Conservation (phyloP, 2,888 invertebrate genomes). For the Fragum fragum region DNA sequence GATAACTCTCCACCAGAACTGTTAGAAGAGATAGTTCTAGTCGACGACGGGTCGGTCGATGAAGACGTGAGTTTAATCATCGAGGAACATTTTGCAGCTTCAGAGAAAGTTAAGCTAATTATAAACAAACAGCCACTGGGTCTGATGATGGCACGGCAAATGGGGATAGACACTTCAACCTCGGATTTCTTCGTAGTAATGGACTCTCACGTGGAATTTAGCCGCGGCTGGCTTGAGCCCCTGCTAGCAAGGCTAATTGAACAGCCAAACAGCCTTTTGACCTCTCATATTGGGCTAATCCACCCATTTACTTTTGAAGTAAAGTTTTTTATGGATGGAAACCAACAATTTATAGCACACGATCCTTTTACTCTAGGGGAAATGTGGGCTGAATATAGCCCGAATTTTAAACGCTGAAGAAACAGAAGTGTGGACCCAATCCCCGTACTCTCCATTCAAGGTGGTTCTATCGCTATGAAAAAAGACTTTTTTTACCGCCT, state of each 20-base stretch:
- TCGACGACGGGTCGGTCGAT: conserved; percentile 63
- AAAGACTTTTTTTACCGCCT: conserved; percentile 60
- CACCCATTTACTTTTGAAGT: conserved; percentile 41
- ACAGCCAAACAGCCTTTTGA: conserved; percentile 58
- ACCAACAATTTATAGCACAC: conserved; percentile 24
- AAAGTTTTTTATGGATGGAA: background rate
- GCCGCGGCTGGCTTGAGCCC: conserved; percentile 68
- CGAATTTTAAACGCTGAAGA: conserved; percentile 31
- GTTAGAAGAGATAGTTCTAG: conserved; percentile 62
- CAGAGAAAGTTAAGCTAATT: conserved; percentile 50
- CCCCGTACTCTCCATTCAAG: conserved; percentile 50
- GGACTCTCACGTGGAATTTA: conserved; percentile 68
- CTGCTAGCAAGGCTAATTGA: conserved; percentile 52
- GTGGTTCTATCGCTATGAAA: conserved; percentile 58
- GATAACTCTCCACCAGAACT: conserved; percentile 52
- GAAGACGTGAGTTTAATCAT: conserved; percentile 23
- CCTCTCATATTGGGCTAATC: conserved; percentile 59
- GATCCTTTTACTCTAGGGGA: conserved; percentile 49
- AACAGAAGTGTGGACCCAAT: conserved; percentile 51
- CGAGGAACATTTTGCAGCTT: conserved; percentile 40
- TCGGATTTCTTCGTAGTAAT: conserved; percentile 61
- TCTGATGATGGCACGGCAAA: conserved; percentile 65
- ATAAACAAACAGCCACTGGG: conserved; percentile 49
- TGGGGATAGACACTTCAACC: conserved; percentile 53
- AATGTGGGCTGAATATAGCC: conserved; percentile 46